Evolutionary conservation across 2,797 vertebrate species (phyloP), one percentile per base, ranked within the genome.

Genomic region (Typhlichthys eigenmanni): DNA sequence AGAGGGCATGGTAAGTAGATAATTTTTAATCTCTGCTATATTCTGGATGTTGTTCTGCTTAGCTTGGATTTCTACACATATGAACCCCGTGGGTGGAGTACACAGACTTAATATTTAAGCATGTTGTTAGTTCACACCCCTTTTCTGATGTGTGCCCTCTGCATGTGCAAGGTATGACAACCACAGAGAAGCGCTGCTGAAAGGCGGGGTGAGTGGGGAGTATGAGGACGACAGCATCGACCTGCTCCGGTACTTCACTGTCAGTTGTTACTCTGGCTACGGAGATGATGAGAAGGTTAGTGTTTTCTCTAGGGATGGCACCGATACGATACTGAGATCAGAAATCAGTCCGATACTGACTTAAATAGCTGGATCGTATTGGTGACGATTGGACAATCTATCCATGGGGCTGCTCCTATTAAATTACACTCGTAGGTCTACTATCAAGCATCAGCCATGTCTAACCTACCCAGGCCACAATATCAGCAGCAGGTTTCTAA

Each of bases 171-270:
- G 97, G 97, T 99, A 99, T 60, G 96, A 99, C 86, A 96, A 94
- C 85, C 97, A 99, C 84, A 91, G 96, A 52, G 97, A 99, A 0
- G 96, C 95, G 32, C 84, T 99, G 63, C 84, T 99, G 71, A 98
- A 94, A 89, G 95, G 96, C 11, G 95, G 96, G 0, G 72, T 93
- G 47, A 94, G 92, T 62, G 95, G 95, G 43, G 95, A 96, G 4
- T 98, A 94, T 78, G 93, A 94, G 57, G 96, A 98, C 7, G 94
- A 98, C 84, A 97, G 94, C 52, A 83, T 97, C 58, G 96, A 98
- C 83, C 85, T 99, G 51, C 85, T 99, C 49, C 95, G 52, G 80
- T 99, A 92, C 68, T 99, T 99, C 88, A 98, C 96, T 0, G 95
- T 95, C 46, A 95, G 94, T 62, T 97, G 97, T 85, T 99, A 98